Evolutionary conservation across 2,113 vertebrate genomes (phyloP), one percentile per base, ranked within the genome.

Genomic region (Campylomormyrus numenius): DNA sequence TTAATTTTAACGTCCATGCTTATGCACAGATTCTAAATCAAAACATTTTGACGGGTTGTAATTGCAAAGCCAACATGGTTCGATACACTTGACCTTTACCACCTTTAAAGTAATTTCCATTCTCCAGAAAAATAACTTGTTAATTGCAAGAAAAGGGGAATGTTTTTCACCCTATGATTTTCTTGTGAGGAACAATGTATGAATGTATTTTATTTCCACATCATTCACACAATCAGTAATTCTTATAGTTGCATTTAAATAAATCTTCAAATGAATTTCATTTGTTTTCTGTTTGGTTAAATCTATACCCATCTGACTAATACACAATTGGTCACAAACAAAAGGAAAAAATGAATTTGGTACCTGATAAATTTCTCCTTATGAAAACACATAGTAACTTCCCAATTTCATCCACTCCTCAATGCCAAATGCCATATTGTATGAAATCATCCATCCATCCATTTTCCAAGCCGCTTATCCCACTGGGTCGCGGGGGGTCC

Each of bases 61-160:
- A 96, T 96, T 96, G 94, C 94, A 45, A 93, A 94, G 95, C 93
- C 94, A 94, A 94, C 95, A 95, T 91, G 95, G 94, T 95, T 95
- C 92, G 95, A 95, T 95, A 94, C 95, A 93, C 95, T 95, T 94
- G 95, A 96, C 95, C 96, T 96, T 95, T 94, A 93, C 93, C 93
- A 95, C 95, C 95, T 96, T 95, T 95, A 96, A 96, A 95, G 93
- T 93, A 91, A 95, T 96, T 96, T 95, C 92, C 95, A 95, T 95
- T 95, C 95, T 92, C 92, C 93, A 95, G 92, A 94, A 95, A 95
- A 95, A 94, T 94, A 94, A 95, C 94, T 94, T 93, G 92, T 94
- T 96, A 96, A 96, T 96, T 96, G 95, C 95, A 93, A 95, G 94
- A 95, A 94, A 94, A 93, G 92, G 94, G 93, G 94, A 94, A 94